phyloP scores from a whole-genome alignment of 2,113 vertebrate genomes.

The Poecilia latipinna region DNA sequence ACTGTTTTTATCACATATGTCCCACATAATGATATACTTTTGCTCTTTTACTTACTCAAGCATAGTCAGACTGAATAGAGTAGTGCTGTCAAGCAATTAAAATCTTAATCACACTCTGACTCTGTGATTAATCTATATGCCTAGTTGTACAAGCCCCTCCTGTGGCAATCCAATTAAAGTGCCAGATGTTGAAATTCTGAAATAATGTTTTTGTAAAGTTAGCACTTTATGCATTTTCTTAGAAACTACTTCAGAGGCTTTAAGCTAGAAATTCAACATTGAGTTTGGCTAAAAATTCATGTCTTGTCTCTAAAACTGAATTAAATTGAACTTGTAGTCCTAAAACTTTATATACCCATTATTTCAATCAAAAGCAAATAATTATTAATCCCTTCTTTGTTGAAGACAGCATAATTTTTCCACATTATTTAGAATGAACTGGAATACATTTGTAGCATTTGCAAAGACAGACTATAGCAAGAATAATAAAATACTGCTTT shows the following conservation, averaged over 20 bases:
- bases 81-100: too few relatives aligned
- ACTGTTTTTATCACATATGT: not conserved
- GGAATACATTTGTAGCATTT: not conserved
- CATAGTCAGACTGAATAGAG: too few relatives aligned
- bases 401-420: too few relatives aligned
- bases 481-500: not conserved
- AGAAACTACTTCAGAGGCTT: not conserved
- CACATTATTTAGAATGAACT: not conserved
- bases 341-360: not conserved
- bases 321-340: not conserved
- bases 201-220: too few relatives aligned
- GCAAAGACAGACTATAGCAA: not conserved
- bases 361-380: not conserved
- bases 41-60: not conserved
- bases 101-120: too few relatives aligned
- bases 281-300: not conserved
- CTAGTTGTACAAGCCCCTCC: too few relatives aligned
- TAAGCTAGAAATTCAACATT: not conserved
- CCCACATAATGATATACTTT: not conserved
- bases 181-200: too few relatives aligned
- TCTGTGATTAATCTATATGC: too few relatives aligned
- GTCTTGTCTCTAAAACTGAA: too few relatives aligned
- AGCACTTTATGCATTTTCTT: not conserved
- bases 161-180: too few relatives aligned
- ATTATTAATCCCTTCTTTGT: not conserved